These are phyloP conservation scores for Drosophila barbarae DNA, from an alignment of 2,888 invertebrate genomes.

Conservation along the genomic window DNA sequence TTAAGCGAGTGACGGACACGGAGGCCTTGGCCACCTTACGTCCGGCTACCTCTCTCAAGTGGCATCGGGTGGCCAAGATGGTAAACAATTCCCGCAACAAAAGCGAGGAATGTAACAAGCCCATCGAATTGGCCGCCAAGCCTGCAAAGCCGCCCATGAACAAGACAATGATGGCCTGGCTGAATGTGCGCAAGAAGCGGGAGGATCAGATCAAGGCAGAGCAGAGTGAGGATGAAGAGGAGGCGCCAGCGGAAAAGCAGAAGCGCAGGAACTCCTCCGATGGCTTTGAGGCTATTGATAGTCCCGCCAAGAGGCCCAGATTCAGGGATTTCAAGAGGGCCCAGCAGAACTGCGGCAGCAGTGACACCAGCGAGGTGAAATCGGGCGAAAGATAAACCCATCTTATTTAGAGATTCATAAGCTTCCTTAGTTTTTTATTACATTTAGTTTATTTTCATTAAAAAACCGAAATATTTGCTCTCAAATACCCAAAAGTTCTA, in stretches of 20 bases:
- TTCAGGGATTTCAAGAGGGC: slow-evolving; percentile 34
- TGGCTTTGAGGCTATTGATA: slow-evolving; percentile 7
- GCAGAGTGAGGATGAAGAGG: slow-evolving; percentile 28
- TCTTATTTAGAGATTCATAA: neutral
- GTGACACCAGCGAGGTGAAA: slow-evolving; percentile 15
- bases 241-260: neutral
- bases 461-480: slow-evolving; percentile 59
- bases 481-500: slow-evolving; percentile 52
- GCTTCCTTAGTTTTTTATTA: slow-evolving; percentile 32
- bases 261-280: slow-evolving; percentile 30
- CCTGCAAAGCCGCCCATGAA: slow-evolving; percentile 53
- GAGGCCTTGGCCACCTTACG: slow-evolving; percentile 80
- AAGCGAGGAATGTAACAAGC: slow-evolving; percentile 82
- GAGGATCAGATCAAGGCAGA: slow-evolving; percentile 38
- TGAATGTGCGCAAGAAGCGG: slow-evolving; percentile 57
- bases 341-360: slow-evolving; percentile 2
- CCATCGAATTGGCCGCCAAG: slow-evolving; percentile 67
- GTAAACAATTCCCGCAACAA: slow-evolving; percentile 89
- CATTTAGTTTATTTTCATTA: slow-evolving; percentile 65
- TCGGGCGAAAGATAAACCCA: neutral
- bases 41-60: slow-evolving; percentile 81
- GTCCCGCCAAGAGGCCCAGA: slow-evolving; percentile 51
- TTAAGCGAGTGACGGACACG: slow-evolving; percentile 81
- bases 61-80: slow-evolving; percentile 85
- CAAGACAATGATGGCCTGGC: slow-evolving; percentile 75